Base-by-base conservation (phyloP, 2,888 invertebrate species). In the Tenthredo notha region DNA sequence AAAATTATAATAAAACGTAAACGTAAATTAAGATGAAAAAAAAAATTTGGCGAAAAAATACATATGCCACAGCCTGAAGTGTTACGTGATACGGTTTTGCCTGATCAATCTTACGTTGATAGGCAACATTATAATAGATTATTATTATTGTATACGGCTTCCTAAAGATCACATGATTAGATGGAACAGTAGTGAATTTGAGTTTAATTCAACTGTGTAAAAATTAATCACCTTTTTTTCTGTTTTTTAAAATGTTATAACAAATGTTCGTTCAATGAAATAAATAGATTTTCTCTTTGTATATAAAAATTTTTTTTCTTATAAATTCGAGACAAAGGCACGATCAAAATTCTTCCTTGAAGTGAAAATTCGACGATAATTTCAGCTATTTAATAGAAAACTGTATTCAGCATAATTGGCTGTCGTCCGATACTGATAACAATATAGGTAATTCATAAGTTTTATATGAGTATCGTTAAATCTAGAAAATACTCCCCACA, bases 21-120 rank as follows among this genome's bases (percentile, higher is more conserved):
- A 77, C 29, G 3, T 50, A 75, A 47, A 75, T 47, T 25, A 40
- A 4, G 7, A 3, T 18, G 21, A 77, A 54, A 18, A n/a, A 54
- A 75, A 75, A 77, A 78, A 58, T 58, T 33, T 47, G 47, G 75
- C 50, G n/a, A 58, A 78, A 75, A 80, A 80, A 80, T 80, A 80
- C 80, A 80, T 40, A 58, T 80, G 40, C 61, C 80, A 80, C 80
- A 80, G 80, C 58, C 80, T 58, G 37, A 80, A 80, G 61, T 58
- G 37, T 80, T 80, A 61, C 21, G 80, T 80, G 80, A 80, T 80
- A 77, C 54, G 40, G 7, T 37, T 72, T 74, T 43, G 40, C 43
- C n/a, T 43, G 9, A 12, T 74, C n/a, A 43, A 43, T 40, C 40
- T 43, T 43, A 43, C 25, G 25, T 74, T 54, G 33, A 29, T 77